Percentiles rank a stretch among this genome's conserved stretches.
Evolutionary conservation across 2,113 vertebrate species (phyloP).

Genomic region (Pseudorhombus dupliciocellatus): DNA sequence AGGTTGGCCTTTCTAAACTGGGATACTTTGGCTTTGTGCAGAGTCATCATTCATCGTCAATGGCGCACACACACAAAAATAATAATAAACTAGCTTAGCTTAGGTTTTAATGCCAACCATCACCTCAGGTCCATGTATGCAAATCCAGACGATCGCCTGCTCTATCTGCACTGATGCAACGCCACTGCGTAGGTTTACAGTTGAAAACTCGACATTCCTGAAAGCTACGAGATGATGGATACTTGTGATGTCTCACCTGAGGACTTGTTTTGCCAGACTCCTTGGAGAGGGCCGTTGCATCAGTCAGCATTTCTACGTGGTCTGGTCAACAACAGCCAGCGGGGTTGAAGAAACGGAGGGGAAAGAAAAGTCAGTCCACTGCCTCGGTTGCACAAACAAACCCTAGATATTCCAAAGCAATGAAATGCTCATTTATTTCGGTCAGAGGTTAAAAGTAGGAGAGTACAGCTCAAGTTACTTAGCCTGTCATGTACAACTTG

Average conservation of each 20-base stretch:
- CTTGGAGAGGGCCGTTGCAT: constrained; percentile 53
- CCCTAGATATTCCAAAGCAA: not conserved
- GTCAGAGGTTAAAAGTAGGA: not conserved
- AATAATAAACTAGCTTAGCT: no score
- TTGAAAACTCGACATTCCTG: constrained; percentile 28
- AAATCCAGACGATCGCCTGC: no score
- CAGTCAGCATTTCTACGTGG: constrained; percentile 43
- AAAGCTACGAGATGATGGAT: constrained; percentile 47
- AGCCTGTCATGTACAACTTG: not conserved
- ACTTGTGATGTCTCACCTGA: constrained; percentile 46
- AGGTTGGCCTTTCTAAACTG: no score
- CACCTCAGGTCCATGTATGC: no score
- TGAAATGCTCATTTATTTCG: not conserved
- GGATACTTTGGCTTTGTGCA: no score
- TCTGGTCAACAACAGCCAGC: constrained; percentile 38
- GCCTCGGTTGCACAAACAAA: constrained; percentile 16
- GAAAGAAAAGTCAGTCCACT: not conserved
- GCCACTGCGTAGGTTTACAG: constrained; percentile 18
- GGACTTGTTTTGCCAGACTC: constrained; percentile 52
- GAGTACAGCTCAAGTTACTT: not conserved
- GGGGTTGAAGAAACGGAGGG: not conserved
- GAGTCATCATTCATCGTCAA: no score
- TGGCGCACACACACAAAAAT: no score
- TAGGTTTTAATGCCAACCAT: no score
- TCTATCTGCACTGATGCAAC: no score